These are phyloP conservation scores for Pyrrhia umbra DNA, from an alignment of 2,888 invertebrate species.

Conservation along the genomic window DNA sequence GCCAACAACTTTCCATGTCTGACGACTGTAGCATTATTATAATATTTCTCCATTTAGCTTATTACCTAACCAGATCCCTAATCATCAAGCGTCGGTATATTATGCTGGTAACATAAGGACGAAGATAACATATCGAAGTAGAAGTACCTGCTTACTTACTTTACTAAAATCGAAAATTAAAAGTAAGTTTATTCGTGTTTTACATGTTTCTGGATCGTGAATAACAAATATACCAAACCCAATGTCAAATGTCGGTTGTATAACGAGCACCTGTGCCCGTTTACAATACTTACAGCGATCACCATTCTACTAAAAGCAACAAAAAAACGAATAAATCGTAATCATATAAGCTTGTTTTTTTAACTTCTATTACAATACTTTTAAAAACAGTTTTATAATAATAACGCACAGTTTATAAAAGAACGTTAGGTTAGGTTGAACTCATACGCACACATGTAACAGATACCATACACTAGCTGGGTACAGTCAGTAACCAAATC, in stretches of 20 bases:
- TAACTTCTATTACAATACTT: slow-evolving; percentile 9
- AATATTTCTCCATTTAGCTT: slow-evolving; percentile 57
- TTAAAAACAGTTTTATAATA: background rate
- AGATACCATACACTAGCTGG: background rate
- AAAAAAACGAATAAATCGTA: slow-evolving; percentile 19
- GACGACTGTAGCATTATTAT: slow-evolving; percentile 55
- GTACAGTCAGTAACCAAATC: background rate
- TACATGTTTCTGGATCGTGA: slow-evolving; percentile 48
- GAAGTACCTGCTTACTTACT: too few relatives aligned
- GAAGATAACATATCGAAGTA: slow-evolving; percentile 19
- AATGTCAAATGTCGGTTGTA: slow-evolving; percentile 26
- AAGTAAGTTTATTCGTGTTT: slow-evolving; percentile 37
- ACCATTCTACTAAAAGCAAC: slow-evolving; percentile 21
- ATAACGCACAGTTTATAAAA: too few relatives aligned
- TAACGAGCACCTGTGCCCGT: slow-evolving; percentile 33
- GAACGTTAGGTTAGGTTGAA: too few relatives aligned
- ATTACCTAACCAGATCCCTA: slow-evolving; percentile 52
- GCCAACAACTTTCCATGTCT: slow-evolving; percentile 56
- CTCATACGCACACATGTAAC: background rate
- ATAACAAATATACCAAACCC: slow-evolving; percentile 35
- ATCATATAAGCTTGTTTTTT: slow-evolving; percentile 14
- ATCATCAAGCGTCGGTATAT: slow-evolving; percentile 19
- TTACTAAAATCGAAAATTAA: slow-evolving; percentile 31
- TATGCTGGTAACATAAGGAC: slow-evolving; percentile 29
- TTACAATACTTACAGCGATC: slow-evolving; percentile 30